Percentiles rank a stretch among this genome's conserved stretches.
Conservation (phyloP, 2,797 vertebrate species). For the Anguilla obscura region DNA sequence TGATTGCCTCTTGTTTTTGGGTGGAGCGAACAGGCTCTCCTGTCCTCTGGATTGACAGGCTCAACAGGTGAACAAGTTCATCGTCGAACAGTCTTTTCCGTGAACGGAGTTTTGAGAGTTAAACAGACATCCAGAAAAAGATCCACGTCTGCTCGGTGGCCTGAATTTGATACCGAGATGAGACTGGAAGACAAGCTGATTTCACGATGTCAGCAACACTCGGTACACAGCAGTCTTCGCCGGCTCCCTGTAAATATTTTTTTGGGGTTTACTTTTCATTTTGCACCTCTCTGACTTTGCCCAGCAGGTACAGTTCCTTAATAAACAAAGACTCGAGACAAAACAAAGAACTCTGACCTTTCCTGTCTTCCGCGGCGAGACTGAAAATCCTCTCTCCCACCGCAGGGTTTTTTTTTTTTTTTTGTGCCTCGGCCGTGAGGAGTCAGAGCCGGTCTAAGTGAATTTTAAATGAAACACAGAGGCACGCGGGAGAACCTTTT, state of each 20-base stretch:
- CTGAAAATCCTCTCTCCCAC: not conserved
- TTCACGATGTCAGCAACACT: not conserved
- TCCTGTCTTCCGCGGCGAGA: not conserved
- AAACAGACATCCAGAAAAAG: not conserved
- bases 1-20: conserved; percentile 22
- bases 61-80: not conserved
- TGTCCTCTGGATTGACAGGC: not conserved
- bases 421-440: not conserved
- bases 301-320: not conserved
- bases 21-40: not conserved
- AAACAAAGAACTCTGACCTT: conserved; percentile 24
- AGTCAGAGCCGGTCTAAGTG: not conserved
- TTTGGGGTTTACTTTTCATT: not conserved
- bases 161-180: not conserved
- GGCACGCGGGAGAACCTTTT: conserved; percentile 15
- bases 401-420: not conserved
- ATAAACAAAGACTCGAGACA: not conserved
- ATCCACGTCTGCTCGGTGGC: not conserved
- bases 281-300: not conserved
- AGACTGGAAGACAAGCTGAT: not conserved
- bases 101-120: not conserved
- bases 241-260: not conserved
- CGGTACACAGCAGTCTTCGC: not conserved
- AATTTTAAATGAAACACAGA: conserved; percentile 25
- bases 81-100: not conserved